These are phyloP conservation scores for Chrysolina oricalcia DNA, from an alignment of 2,888 invertebrate genomes.

Conservation along the genomic window DNA sequence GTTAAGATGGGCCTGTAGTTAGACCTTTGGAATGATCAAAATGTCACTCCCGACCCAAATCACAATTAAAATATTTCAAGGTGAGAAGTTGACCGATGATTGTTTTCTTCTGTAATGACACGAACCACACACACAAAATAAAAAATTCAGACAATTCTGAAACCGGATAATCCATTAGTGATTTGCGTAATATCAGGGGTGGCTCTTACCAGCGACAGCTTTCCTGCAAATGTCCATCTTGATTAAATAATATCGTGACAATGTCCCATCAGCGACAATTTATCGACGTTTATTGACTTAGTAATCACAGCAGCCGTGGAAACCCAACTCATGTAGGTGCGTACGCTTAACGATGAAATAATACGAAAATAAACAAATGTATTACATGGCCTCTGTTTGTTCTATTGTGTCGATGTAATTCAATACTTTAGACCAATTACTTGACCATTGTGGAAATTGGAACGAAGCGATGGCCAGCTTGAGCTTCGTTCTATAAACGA, in stretches of 20 bases:
- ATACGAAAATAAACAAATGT: constrained; percentile 18
- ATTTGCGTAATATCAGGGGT: constrained; percentile 18
- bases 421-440: constrained; percentile 47
- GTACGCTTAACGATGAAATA: constrained; percentile 19
- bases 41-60: background rate
- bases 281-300: constrained; percentile 21
- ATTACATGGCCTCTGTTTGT: constrained; percentile 13
- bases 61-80: too few species aligned
- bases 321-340: constrained; percentile 20
- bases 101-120: background rate
- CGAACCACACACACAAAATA: background rate
- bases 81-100: background rate
- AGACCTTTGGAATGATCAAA: too few species aligned
- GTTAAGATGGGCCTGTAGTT: too few species aligned
- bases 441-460: constrained; percentile 43
- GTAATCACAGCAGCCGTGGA: constrained; percentile 19
- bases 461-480: constrained; percentile 47
- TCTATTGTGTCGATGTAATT: constrained; percentile 43
- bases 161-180: constrained; percentile 11
- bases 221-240: constrained; percentile 14
- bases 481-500: constrained; percentile 40
- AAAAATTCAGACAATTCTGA: background rate
- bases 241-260: constrained; percentile 26
- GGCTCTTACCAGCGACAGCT: background rate
- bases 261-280: constrained; percentile 21